These are phyloP conservation scores for Pseudonaja textilis DNA, from an alignment of 2,113 vertebrate species.

Conservation along the genomic window DNA sequence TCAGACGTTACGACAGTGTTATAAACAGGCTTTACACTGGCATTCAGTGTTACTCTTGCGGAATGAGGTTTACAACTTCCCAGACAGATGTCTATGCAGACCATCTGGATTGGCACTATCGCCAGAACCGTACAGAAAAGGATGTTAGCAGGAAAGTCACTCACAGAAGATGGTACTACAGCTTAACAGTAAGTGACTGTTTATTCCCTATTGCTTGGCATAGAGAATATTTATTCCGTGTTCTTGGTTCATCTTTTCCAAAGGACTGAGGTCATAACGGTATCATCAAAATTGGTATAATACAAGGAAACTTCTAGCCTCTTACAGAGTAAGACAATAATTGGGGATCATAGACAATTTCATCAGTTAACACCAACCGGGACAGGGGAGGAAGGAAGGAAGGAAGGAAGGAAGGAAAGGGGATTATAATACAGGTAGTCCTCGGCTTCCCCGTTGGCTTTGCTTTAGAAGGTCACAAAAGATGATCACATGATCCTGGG, in stretches of 20 bases:
- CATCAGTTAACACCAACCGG: not conserved
- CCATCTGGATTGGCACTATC: conserved; percentile 98
- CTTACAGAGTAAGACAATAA: not conserved
- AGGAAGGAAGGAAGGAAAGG: not conserved
- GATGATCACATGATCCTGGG: not conserved
- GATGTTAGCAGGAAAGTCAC: conserved; percentile 94
- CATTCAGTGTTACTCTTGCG: conserved; percentile 97
- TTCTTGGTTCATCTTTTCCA: not conserved
- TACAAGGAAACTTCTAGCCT: not conserved
- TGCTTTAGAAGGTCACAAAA: not conserved
- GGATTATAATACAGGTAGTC: not conserved
- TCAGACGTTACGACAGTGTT: conserved; percentile 88
- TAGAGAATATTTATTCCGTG: not conserved
- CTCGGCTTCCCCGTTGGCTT: not conserved
- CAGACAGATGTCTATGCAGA: conserved; percentile 97
- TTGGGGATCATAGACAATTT: not conserved
- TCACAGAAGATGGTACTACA: conserved; percentile 96
- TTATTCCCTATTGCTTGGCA: too few species aligned
- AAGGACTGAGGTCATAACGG: not conserved
- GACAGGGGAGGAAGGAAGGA: not conserved
- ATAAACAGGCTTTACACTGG: conserved; percentile 94
- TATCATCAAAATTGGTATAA: not conserved
- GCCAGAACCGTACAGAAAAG: conserved; percentile 94
- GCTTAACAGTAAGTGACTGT: conserved; percentile 79
- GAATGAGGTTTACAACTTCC: conserved; percentile 93